phyloP scores from a whole-genome alignment of 1,140 invertebrate genomes.

The Stegodyphus mimosarum region DNA sequence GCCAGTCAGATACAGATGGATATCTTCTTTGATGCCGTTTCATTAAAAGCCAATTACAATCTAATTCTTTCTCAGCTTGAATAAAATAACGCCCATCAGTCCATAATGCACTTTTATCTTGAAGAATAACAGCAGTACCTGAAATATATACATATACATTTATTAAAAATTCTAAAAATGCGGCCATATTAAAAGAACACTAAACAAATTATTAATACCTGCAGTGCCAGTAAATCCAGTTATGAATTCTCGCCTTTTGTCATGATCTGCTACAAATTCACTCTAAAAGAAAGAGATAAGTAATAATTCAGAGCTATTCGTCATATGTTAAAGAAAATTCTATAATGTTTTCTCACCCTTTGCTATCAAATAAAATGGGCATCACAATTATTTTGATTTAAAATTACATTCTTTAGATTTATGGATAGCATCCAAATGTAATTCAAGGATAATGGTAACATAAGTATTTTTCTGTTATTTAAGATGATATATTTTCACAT shows the following conservation, averaged over 20 bases:
- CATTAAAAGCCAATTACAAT: constrained; percentile 81
- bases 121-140: constrained; percentile 86
- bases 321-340: too few relatives aligned
- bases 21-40: constrained; percentile 77
- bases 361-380: too few relatives aligned
- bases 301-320: too few relatives aligned
- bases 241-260: constrained; percentile 84
- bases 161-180: neutral
- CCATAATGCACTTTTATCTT: constrained; percentile 83
- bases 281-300: constrained; percentile 70
- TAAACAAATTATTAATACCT: constrained; percentile 17
- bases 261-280: constrained; percentile 88
- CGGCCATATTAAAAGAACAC: neutral
- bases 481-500: too few relatives aligned
- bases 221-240: constrained; percentile 90
- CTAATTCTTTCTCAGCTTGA: constrained; percentile 81
- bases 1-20: constrained; percentile 79
- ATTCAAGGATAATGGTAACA: too few relatives aligned
- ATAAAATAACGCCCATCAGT: constrained; percentile 95
- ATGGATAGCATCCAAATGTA: too few relatives aligned
- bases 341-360: too few relatives aligned
- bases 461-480: too few relatives aligned
- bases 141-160: neutral
- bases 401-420: too few relatives aligned
- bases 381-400: too few relatives aligned